phyloP scores from a whole-genome alignment of 92 coral and sea anemone species.

The Palythoa grandis region DNA sequence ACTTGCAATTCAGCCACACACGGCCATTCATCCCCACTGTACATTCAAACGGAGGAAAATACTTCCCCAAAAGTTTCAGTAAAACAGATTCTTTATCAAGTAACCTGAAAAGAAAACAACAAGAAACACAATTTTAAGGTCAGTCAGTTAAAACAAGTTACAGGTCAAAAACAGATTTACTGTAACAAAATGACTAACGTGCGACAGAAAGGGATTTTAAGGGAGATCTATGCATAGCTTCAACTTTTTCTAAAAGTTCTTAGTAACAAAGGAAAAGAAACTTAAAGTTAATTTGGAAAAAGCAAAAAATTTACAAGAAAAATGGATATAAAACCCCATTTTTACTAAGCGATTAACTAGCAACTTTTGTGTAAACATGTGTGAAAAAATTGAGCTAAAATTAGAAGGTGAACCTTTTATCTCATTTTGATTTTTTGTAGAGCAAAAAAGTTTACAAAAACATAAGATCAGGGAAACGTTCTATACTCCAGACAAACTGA shows the following conservation, averaged over 20 bases:
- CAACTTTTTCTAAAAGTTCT: too few species aligned
- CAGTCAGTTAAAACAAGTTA: background rate
- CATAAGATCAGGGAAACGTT: too few species aligned
- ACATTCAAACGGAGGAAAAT: conserved; percentile 86
- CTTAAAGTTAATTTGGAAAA: too few species aligned
- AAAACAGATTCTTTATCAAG: conserved; percentile 78
- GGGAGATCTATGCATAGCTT: background rate
- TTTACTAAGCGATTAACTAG: too few species aligned
- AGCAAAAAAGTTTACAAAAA: too few species aligned
- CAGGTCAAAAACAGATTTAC: background rate
- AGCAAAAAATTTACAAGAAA: too few species aligned
- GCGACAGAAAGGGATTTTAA: background rate
- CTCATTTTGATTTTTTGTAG: too few species aligned
- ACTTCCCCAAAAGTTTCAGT: conserved; percentile 81
- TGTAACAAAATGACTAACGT: background rate
- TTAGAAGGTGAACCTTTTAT: too few species aligned
- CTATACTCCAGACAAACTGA: too few species aligned
- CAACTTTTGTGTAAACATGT: too few species aligned
- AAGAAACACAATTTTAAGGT: background rate
- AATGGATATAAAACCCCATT: too few species aligned
- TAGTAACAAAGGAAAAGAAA: background rate
- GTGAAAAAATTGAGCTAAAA: too few species aligned
- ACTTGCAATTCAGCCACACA: conserved; percentile 86
- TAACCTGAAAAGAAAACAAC: conserved; percentile 59
- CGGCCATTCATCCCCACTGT: conserved; percentile 93